Evolutionary conservation across 2,113 vertebrate genomes (phyloP), one percentile per base, ranked within the genome.

Genomic region (Entelurus aequoreus): DNA sequence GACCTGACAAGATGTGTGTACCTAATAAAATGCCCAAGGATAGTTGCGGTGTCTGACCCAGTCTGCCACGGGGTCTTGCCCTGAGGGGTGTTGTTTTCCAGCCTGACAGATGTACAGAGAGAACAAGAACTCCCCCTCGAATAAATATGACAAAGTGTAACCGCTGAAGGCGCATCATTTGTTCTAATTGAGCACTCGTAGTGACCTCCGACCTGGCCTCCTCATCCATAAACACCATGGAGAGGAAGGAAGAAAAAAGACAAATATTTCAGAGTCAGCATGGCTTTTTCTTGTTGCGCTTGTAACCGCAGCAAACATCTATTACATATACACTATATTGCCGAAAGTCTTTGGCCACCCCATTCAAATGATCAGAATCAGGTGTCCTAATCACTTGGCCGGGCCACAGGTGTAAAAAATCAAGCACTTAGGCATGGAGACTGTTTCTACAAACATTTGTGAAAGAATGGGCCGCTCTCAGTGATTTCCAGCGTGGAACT

Each of bases 131-230:
- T 57, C 37, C 38, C 5, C 5, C 40, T 6, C 11, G 55, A 44
- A 44, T 46, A 57, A 57, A 57, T 57, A 44, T 44, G 54, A 44
- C n/a, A 56, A 40, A 44, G 38, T 57, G 38, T 19, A 57, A 57
- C 19, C 16, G 38, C 38, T 11, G 15, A 38, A 40, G 13, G 37
- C 38, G 54, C 38, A 57, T 9, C n/a, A 19, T n/a, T 57, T 11
- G 37, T n/a, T 7, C 37, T n/a, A 56, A 56, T 9, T 40, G n/a
- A 57, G 54, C 10, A 10, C 5, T 37, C 54, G n/a, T 0, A 4
- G 6, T n/a, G n/a, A 12, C 42, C 38, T 57, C 38, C 42, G 54
- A 57, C 38, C 37, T 16, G 54, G 40, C 54, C 54, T 42, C 40
- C 38, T 44, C 38, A 9, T 40, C 38, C 28, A 9, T 37, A 37